Conservation (phyloP, 1,140 invertebrate genomes). For the Hirudo medicinalis region DNA sequence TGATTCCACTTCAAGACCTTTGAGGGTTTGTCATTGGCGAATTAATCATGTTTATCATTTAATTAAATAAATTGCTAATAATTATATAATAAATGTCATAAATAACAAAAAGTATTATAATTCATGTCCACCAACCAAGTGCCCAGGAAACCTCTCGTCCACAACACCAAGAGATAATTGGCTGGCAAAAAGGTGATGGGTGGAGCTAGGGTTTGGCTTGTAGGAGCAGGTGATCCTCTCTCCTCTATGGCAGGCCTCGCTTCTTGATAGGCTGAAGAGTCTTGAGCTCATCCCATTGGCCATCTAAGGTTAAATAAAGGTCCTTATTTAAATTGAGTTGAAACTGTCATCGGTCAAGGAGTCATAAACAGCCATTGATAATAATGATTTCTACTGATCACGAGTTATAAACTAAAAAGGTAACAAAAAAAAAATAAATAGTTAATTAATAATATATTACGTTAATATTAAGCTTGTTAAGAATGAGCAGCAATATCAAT, state of each 20-base stretch:
- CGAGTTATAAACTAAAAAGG: too few species aligned
- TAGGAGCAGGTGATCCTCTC: not conserved
- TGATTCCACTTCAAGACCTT: conserved; percentile 9
- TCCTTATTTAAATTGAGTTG: not conserved
- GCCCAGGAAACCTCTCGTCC: not conserved
- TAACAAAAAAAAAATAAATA: too few species aligned
- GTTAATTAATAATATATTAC: too few species aligned
- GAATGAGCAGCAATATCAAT: too few species aligned
- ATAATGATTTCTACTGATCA: not conserved
- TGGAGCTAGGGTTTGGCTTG: not conserved
- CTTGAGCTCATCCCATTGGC: not conserved
- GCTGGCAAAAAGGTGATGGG: not conserved
- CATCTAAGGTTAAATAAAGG: too few species aligned
- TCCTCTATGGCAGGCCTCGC: not conserved
- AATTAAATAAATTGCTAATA: not conserved
- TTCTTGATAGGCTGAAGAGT: not conserved
- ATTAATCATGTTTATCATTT: not conserved
- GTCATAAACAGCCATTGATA: not conserved
- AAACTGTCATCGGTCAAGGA: not conserved
- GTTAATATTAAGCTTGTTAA: too few species aligned
- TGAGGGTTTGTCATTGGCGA: not conserved
- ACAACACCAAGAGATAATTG: not conserved
- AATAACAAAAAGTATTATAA: not conserved
- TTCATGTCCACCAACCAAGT: not conserved
- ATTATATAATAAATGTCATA: not conserved